These are phyloP conservation scores for Momotus momota DNA, from an alignment of 2,797 vertebrate species.

Conservation along the genomic window DNA sequence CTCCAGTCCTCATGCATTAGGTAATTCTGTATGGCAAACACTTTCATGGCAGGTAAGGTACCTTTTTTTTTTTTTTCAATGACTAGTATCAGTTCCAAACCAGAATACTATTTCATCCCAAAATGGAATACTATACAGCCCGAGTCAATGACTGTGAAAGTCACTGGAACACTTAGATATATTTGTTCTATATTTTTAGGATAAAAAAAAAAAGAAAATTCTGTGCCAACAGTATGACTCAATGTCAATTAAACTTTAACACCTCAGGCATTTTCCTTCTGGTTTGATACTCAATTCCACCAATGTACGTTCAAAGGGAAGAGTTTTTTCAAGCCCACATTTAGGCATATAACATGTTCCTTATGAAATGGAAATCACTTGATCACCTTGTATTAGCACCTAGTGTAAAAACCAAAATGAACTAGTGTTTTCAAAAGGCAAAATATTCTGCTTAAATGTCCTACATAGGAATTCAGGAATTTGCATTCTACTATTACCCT, in stretches of 20 bases:
- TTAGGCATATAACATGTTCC: neutral
- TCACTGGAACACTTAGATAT: neutral
- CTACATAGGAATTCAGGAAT: neutral
- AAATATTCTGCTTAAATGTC: neutral
- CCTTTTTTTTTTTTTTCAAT: neutral
- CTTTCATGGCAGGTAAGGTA: neutral
- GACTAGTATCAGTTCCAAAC: neutral
- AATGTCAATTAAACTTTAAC: slow-evolving; percentile 47
- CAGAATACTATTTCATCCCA: neutral
- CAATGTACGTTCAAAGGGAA: slow-evolving; percentile 26
- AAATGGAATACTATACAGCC: neutral
- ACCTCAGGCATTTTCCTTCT: slow-evolving; percentile 42
- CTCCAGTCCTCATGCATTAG: neutral
- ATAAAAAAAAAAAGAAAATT: slow-evolving; percentile 4
- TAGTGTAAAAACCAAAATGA: neutral
- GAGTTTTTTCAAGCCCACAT: neutral
- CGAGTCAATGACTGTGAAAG: slow-evolving; percentile 12
- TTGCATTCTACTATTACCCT: neutral
- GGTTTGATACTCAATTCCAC: slow-evolving; percentile 20
- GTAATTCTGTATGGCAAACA: neutral
- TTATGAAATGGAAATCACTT: slow-evolving; percentile 51
- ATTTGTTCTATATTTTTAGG: neutral
- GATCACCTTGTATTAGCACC: neutral
- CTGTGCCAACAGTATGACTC: slow-evolving; percentile 1
- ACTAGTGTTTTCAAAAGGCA: neutral